A percentile compares a stretch with the other conserved stretches of the same genome.
phyloP scores from a whole-genome alignment of 2,888 invertebrate species.

The Eupithecia subfuscata region DNA sequence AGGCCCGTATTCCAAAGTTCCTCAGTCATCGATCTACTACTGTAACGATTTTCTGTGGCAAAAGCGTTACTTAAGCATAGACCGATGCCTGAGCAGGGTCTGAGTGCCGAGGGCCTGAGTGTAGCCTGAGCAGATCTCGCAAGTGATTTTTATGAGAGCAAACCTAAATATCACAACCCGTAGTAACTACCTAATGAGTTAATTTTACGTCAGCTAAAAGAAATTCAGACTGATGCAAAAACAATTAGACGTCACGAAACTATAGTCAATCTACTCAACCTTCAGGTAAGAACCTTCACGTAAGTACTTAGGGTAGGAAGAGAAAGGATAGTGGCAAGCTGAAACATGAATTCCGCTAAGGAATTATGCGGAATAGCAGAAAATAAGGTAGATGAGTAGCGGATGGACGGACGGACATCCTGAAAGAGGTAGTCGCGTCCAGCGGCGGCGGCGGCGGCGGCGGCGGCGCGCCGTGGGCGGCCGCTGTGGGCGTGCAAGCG shows the following conservation, averaged over 20 bases:
- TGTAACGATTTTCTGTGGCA: too few species aligned
- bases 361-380: not conserved
- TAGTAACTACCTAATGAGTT: not conserved
- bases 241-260: not conserved
- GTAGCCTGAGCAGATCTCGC: too few species aligned
- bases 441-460: conserved; percentile 49
- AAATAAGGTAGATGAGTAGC: conserved; percentile 9
- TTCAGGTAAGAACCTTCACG: too few species aligned
- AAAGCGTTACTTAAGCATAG: too few species aligned
- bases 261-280: too few species aligned
- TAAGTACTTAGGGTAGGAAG: not conserved
- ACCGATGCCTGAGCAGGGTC: too few species aligned
- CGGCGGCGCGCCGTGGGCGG: conserved; percentile 65
- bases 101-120: too few species aligned
- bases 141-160: not conserved
- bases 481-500: conserved; percentile 81
- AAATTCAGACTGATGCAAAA: not conserved
- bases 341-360: not conserved
- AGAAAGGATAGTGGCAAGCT: not conserved
- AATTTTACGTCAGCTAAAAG: not conserved
- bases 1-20: too few species aligned
- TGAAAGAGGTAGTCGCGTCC: conserved; percentile 43
- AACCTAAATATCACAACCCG: not conserved
- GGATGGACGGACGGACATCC: conserved; percentile 27
- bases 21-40: too few species aligned